Evolutionary conservation across 2,888 invertebrate species (phyloP).

Genomic region (Helicoverpa assulta): DNA sequence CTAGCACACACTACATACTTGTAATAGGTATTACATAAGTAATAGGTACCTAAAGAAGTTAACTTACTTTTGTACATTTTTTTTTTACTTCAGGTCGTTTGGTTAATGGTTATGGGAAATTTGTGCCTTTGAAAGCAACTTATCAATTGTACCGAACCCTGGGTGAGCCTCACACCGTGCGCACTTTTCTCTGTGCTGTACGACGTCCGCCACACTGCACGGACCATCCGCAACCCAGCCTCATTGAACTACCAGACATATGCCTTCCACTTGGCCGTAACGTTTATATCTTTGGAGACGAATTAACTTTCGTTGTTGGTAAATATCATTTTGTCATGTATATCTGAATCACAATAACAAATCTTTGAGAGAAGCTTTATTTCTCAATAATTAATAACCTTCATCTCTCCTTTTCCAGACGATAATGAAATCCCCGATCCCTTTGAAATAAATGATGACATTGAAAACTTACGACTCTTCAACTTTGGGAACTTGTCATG

Average conservation of each 20-base stretch:
- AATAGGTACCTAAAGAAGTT: too few species aligned
- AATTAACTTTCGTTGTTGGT: constrained; percentile 78
- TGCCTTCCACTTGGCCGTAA: constrained; percentile 75
- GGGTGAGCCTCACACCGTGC: constrained; percentile 86
- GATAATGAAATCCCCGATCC: constrained; percentile 50
- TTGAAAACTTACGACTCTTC: constrained; percentile 71
- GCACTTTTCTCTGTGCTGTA: constrained; percentile 77
- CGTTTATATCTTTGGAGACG: constrained; percentile 78
- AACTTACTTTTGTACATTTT: too few species aligned
- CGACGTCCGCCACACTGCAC: constrained; percentile 71
- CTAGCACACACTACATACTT: too few species aligned
- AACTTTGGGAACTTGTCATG: constrained; percentile 81
- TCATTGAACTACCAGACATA: constrained; percentile 69
- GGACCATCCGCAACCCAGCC: constrained; percentile 62
- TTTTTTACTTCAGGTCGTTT: constrained; percentile 71
- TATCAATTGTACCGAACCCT: constrained; percentile 84
- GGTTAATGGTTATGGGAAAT: constrained; percentile 75
- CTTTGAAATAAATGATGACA: constrained; percentile 39
- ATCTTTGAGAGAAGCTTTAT: too few species aligned
- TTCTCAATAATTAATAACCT: background rate
- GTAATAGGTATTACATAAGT: too few species aligned
- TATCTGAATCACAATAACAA: too few species aligned
- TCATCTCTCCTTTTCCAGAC: constrained; percentile 64
- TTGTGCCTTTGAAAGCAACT: constrained; percentile 82
- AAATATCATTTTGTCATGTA: constrained; percentile 13